phyloP scores from a whole-genome alignment of 1,140 invertebrate species.

The Listronotus oregonensis region DNA sequence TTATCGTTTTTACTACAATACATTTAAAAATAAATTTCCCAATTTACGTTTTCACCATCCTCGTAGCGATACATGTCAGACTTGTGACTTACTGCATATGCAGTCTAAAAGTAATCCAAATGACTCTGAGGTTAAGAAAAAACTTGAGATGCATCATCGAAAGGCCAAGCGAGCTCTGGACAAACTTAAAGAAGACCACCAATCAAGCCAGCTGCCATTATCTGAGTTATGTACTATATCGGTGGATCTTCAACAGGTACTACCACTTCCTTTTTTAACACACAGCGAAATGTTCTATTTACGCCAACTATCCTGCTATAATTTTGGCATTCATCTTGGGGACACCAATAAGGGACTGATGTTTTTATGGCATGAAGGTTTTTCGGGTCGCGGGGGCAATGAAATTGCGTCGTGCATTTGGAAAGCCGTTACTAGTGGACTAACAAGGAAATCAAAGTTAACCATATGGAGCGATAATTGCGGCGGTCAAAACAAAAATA shows the following conservation, averaged over 20 bases:
- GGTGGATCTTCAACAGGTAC: too few relatives aligned
- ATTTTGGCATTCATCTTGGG: conserved; percentile 1
- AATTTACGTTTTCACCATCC: conserved; percentile 3
- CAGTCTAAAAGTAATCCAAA: not conserved
- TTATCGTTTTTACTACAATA: not conserved
- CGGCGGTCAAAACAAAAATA: too few relatives aligned
- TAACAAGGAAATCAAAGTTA: not conserved
- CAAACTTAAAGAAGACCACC: too few relatives aligned
- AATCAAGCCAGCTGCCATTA: too few relatives aligned
- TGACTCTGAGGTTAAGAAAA: conserved; percentile 2
- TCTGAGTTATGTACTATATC: too few relatives aligned
- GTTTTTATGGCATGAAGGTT: conserved; percentile 1
- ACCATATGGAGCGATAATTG: too few relatives aligned
- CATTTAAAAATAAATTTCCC: conserved; percentile 4
- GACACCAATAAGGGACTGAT: not conserved
- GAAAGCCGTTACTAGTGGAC: not conserved
- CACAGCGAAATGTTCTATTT: too few relatives aligned
- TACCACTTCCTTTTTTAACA: too few relatives aligned
- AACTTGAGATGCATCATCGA: conserved; percentile 7
- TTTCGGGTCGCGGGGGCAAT: not conserved
- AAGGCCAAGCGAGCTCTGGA: conserved; percentile 8
- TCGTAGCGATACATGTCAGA: conserved; percentile 5
- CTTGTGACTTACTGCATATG: not conserved
- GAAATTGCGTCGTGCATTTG: not conserved
- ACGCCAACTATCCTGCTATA: not conserved